phyloP scores from a whole-genome alignment of 2,113 vertebrate species.

The Zeus faber region DNA sequence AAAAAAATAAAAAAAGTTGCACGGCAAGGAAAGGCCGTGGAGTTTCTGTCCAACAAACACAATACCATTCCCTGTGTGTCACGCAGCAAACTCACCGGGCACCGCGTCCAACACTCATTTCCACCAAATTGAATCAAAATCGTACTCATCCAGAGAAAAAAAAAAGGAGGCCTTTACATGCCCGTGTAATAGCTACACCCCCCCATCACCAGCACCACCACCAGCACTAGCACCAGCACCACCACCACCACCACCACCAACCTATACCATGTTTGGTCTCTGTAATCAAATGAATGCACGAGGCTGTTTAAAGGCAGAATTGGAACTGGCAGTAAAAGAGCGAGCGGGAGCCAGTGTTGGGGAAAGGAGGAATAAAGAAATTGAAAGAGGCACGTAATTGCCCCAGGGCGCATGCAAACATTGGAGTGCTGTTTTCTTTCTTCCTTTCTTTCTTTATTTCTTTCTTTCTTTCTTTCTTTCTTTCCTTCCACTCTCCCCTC shows the following conservation, averaged over 20 bases:
- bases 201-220: background rate
- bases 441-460: too few species aligned
- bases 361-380: constrained; percentile 21
- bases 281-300: constrained; percentile 28
- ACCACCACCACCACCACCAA: background rate
- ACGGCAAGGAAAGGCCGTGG: too few species aligned
- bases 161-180: constrained; percentile 5
- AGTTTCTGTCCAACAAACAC: too few species aligned
- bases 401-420: constrained; percentile 33
- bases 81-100: background rate
- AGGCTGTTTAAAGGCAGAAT: constrained; percentile 11
- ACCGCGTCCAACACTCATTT: constrained; percentile 18
- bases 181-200: constrained; percentile 4
- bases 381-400: constrained; percentile 34
- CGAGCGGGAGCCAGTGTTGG: constrained; percentile 16
- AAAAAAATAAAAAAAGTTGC: too few species aligned
- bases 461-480: too few species aligned
- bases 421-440: constrained; percentile 27
- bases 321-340: constrained; percentile 31
- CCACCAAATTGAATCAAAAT: constrained; percentile 33
- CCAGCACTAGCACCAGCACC: too few species aligned
- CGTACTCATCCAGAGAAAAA: background rate
- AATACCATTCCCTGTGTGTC: too few species aligned
- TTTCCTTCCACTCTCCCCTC: constrained; percentile 11
- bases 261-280: constrained; percentile 11